These are phyloP conservation scores for Aplysia californica DNA, from an alignment of 1,140 invertebrate genomes.

Conservation along the genomic window DNA sequence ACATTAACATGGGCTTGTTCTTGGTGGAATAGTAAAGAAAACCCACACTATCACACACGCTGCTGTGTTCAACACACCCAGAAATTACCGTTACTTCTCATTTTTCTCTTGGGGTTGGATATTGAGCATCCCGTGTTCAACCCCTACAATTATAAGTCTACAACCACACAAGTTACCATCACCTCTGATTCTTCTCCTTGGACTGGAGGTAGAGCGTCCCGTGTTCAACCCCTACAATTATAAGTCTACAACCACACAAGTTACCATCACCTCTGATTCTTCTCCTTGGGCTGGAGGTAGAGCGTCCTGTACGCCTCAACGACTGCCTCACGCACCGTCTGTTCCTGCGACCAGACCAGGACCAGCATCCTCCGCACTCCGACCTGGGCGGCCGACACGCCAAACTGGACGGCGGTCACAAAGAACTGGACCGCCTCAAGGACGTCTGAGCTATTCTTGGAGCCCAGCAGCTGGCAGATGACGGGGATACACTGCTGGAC, in stretches of 20 bases:
- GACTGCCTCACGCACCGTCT: conserved; percentile 74
- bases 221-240: no score
- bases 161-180: no score
- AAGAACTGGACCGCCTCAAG: conserved; percentile 88
- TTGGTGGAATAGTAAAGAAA: no score
- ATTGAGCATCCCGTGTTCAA: no score
- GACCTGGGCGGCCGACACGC: conserved; percentile 76
- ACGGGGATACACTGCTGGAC: conserved; percentile 78
- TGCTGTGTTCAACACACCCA: no score
- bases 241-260: no score
- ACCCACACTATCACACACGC: no score
- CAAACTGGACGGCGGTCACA: conserved; percentile 80
- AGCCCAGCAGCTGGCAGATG: conserved; percentile 79
- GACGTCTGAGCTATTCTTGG: conserved; percentile 81
- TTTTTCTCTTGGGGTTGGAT: conserved; percentile 16
- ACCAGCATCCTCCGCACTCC: conserved; percentile 82
- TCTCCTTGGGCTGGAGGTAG: conserved; percentile 69
- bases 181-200: conserved; percentile 19
- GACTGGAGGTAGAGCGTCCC: no score
- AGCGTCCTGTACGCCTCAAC: conserved; percentile 75
- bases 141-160: no score
- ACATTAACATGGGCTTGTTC: no score
- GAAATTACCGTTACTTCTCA: conserved; percentile 3
- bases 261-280: conserved; percentile 4
- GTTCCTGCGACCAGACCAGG: conserved; percentile 80